Evolutionary conservation across 2,797 vertebrate species (phyloP).

Genomic region (Rhabdophis nuchalis): DNA sequence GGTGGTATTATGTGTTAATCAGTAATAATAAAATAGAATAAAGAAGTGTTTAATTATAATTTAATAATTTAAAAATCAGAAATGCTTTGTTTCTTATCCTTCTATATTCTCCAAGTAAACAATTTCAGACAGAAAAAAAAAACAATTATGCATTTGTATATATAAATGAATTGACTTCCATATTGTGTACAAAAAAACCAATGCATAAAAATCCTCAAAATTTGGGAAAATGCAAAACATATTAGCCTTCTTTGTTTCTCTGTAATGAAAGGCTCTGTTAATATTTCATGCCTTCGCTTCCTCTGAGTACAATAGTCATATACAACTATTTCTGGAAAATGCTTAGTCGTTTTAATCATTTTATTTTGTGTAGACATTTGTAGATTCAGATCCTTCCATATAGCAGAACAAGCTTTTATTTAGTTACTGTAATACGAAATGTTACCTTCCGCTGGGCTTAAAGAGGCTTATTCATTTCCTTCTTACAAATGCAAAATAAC

Average conservation of each 20-base stretch:
- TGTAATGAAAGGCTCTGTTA: not conserved
- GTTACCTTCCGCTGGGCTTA: conserved; percentile 10
- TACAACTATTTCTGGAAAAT: not conserved
- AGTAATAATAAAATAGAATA: not conserved
- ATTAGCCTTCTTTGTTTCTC: not conserved
- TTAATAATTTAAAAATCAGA: not conserved
- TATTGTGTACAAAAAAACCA: not conserved
- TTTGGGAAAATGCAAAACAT: not conserved
- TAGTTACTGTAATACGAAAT: not conserved
- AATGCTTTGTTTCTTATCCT: not conserved
- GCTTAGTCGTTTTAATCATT: not conserved
- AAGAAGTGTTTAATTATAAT: not conserved
- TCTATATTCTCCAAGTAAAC: not conserved
- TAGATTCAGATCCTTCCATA: conserved; percentile 9
- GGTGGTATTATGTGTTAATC: not conserved
- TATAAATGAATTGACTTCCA: not conserved
- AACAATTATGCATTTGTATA: not conserved
- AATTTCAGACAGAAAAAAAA: not conserved
- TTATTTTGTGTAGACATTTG: not conserved
- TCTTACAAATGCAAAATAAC: conserved; percentile 42
- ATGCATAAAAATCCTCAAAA: not conserved
- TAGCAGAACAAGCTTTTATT: conserved; percentile 6
- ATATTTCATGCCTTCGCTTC: not conserved
- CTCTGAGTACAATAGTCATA: not conserved
- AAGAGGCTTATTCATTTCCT: conserved; percentile 31